Base-by-base conservation (phyloP, 1,140 invertebrate species). In the Formica selysi region DNA sequence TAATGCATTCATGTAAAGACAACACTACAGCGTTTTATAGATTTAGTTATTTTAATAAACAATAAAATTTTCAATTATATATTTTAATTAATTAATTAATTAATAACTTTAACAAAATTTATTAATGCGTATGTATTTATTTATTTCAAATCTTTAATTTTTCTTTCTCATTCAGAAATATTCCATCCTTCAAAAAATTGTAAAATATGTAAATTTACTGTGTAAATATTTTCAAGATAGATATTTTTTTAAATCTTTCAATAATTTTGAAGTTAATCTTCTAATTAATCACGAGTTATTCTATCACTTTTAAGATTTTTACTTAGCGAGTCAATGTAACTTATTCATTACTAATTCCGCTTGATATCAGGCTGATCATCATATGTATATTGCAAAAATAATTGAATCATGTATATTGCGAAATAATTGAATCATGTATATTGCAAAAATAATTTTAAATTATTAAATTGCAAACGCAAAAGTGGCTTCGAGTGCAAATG, bases 41-140 rank as follows among this genome's bases (percentile, higher is more conserved):
- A 48, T 54, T 3, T 32, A 64, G 11, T 22, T 54, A 80, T 54
- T 41, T 19, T 48, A 51, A 64, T 38, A 48, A 64, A 76, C 3
- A 64, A 48, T 11, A 38, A 13, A 36, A 19, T 48, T 48, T 11
- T 16, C 16, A 76, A 84, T 64, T 38, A 38, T 36, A 64, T 51
- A 41, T 61, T 61, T 13, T 38, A 57, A 36, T 19, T 59, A 29
- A 38, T 26, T 38, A 38, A 83, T 22, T 26, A 41, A 54, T 67
- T 74, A 11, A 73, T 64, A 81, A 48, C 22, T 16, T 74, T 54
- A 73, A 81, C 3, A 26, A 61, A 81, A 51, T 13, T 16, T 10
- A 67, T 1, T 38, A 70, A 70, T 3, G 16, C 54, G 54, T 70
- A 22, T n/a, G 32, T 3, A 79, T 36, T n/a, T 67, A 81, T 3